Conservation (phyloP, 2,888 invertebrate species). For the Ceramica pisi region DNA sequence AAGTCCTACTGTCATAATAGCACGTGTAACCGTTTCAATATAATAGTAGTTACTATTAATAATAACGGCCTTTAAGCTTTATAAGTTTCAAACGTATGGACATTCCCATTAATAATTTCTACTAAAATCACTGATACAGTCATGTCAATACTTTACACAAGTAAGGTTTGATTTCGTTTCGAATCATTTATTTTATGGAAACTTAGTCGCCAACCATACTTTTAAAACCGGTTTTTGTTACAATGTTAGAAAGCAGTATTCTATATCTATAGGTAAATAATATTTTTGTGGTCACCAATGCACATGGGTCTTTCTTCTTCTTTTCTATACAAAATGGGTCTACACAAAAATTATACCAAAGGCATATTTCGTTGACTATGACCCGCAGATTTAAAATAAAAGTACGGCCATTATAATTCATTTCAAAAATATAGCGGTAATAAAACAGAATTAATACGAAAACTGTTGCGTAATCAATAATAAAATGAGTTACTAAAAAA, state of each 20-base stretch:
- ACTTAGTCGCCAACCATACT: background rate
- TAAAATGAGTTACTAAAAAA: too few relatives aligned
- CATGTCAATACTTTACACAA: slow-evolving; percentile 18
- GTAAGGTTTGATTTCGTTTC: slow-evolving; percentile 11
- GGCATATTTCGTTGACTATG: too few relatives aligned
- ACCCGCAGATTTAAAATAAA: too few relatives aligned
- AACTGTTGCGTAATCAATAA: too few relatives aligned
- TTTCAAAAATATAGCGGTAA: too few relatives aligned
- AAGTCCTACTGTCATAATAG: slow-evolving; percentile 25
- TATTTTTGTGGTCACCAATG: background rate
- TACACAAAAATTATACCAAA: too few relatives aligned
- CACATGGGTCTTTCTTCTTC: background rate
- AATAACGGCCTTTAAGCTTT: slow-evolving; percentile 40
- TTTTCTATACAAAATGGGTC: too few relatives aligned
- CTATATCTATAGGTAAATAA: background rate
- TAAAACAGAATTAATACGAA: too few relatives aligned
- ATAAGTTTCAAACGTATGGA: slow-evolving; percentile 28
- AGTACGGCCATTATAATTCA: too few relatives aligned
- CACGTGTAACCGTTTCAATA: slow-evolving; percentile 47
- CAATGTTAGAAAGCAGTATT: background rate
- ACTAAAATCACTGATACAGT: slow-evolving; percentile 26
- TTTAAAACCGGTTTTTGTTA: slow-evolving; percentile 12
- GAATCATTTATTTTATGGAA: slow-evolving; percentile 28
- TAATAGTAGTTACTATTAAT: slow-evolving; percentile 41
- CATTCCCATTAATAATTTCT: slow-evolving; percentile 40